These are phyloP conservation scores for Agrenia bidenticulata DNA, from an alignment of 2,888 invertebrate species.

Conservation along the genomic window DNA sequence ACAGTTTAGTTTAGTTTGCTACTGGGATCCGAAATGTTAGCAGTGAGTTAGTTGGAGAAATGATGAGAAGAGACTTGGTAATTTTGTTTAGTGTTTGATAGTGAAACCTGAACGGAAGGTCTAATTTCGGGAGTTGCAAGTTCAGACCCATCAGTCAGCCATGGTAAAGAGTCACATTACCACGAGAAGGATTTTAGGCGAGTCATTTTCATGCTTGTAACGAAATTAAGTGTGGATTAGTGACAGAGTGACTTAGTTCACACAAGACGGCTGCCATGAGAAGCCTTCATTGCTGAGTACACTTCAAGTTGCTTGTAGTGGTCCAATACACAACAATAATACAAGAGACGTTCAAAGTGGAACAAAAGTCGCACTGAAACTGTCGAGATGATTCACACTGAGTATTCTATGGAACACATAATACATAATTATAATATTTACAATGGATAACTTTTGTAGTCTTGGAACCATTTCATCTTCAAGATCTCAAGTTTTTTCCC, in stretches of 20 bases:
- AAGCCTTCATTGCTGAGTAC: neutral
- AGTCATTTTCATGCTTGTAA: constrained; percentile 20
- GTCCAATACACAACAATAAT: constrained; percentile 17
- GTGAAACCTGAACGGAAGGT: constrained; percentile 1
- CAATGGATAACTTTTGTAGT: neutral
- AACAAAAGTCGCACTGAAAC: no score
- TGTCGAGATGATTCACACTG: no score
- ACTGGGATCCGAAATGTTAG: no score
- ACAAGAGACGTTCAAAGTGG: neutral
- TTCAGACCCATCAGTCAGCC: neutral
- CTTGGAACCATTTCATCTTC: neutral
- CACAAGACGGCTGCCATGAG: constrained; percentile 11
- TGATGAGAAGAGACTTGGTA: neutral
- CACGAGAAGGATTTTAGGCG: neutral
- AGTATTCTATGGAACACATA: no score
- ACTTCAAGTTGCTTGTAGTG: neutral
- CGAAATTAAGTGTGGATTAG: constrained; percentile 12
- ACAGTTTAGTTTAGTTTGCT: no score
- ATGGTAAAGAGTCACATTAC: neutral
- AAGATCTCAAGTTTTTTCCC: neutral
- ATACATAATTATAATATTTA: neutral
- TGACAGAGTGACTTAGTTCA: constrained; percentile 24
- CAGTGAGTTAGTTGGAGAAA: no score
- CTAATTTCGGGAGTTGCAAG: neutral
- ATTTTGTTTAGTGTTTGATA: neutral